Percentiles rank a stretch among this genome's conserved stretches.
Conservation (phyloP, 2,113 vertebrate genomes). For the Halichoeres trimaculatus region DNA sequence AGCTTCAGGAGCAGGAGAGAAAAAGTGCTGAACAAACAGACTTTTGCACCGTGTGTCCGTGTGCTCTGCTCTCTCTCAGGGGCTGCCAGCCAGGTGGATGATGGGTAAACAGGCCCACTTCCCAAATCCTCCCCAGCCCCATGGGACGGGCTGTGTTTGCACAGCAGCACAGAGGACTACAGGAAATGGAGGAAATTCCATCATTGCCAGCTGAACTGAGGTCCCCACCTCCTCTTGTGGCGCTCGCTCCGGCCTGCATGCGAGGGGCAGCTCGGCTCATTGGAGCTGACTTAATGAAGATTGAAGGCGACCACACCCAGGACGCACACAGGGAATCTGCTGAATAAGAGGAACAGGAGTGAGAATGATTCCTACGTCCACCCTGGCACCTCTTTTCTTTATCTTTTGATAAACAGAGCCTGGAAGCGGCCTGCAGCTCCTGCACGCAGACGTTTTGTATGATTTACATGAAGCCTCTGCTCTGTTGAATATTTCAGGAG, state of each 20-base stretch:
- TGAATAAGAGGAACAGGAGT: slow-evolving; percentile 49
- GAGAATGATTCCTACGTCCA: slow-evolving; percentile 44
- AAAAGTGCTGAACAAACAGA: slow-evolving; percentile 63
- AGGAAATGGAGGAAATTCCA: slow-evolving; percentile 80
- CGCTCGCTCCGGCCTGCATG: background rate
- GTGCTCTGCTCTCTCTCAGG: slow-evolving; percentile 67
- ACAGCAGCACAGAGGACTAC: slow-evolving; percentile 66
- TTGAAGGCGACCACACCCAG: slow-evolving; percentile 39
- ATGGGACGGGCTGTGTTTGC: slow-evolving; percentile 69
- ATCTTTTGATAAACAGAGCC: slow-evolving; percentile 40
- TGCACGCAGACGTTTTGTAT: slow-evolving; percentile 28
- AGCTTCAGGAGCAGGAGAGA: slow-evolving; percentile 40
- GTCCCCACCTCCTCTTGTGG: slow-evolving; percentile 10
- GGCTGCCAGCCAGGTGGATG: slow-evolving; percentile 76
- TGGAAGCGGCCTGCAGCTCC: slow-evolving; percentile 13
- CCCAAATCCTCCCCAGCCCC: slow-evolving; percentile 58
- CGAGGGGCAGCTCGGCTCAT: slow-evolving; percentile 45
- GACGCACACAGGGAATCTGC: slow-evolving; percentile 49
- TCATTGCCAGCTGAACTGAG: slow-evolving; percentile 56
- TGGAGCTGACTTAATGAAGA: slow-evolving; percentile 63
- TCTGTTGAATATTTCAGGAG: slow-evolving; percentile 45
- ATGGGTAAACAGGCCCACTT: slow-evolving; percentile 77
- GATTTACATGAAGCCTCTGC: slow-evolving; percentile 36
- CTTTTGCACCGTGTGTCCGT: slow-evolving; percentile 32
- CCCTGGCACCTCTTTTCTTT: slow-evolving; percentile 29